Evolutionary conservation across 30 jellyfish, hydroid and myxozoan genomes (phyloP), one percentile per base, ranked within the genome.

Genomic region (Aurelia aurita complex sp. Pacific): DNA sequence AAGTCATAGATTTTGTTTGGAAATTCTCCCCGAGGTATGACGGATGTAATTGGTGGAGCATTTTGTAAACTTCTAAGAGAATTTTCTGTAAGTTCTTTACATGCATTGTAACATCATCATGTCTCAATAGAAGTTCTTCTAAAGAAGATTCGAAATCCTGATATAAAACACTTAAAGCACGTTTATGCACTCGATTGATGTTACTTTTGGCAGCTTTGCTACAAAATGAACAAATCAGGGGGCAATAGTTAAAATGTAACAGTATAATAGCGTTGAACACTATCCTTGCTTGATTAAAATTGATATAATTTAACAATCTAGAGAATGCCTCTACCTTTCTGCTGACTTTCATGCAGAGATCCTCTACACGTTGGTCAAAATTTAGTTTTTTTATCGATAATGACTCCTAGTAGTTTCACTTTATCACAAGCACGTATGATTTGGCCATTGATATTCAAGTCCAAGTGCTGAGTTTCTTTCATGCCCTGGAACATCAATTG

Each of bases 311-410:
- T 23, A 23, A 65, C 75, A 65, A 15, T 23, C 75, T 11, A 11
- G 75, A 65, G 75, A 65, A 65, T 65, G 35, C 35, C 10, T 65
- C 23, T 23, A 65, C 75, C 23, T 65, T 65, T 23, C 18, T 23
- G 75, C 75, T 65, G 18, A 65, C 75, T 65, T 65, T 65, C 35
- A 23, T 11, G 75, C 75, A 65, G 75, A 65, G 75, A 23, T 65
- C 75, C 75, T 65, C 75, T 65, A 65, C 75, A 12, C 23, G 18
- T 65, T 65, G 75, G 75, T 35, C 10, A 9, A 11, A 65, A 65
- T 11, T 15, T 65, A 65, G 29, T 15, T 23, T 65, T 65, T 11
- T 65, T 65, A 65, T 65, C 35, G 75, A 65, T 23, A 11, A 23
- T 65, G 23, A 23, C 18, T 65, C 75, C 75, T 65, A 23, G 29